A percentile compares a stretch with the other conserved stretches of the same genome.
phyloP scores from a whole-genome alignment of 1,140 invertebrate species.

The Pectinophora gossypiella region DNA sequence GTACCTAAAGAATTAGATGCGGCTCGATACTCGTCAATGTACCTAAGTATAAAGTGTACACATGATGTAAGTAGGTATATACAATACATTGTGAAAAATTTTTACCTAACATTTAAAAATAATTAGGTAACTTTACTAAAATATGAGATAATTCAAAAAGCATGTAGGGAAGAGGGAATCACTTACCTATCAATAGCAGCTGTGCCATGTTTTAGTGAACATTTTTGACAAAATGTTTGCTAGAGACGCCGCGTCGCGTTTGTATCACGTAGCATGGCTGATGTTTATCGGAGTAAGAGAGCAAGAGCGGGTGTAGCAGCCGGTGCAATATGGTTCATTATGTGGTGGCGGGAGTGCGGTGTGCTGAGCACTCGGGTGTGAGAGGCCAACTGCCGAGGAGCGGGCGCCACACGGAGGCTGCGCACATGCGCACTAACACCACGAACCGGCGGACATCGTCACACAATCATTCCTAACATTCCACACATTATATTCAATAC shows the following conservation, averaged over 20 bases:
- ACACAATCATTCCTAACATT: too few relatives aligned
- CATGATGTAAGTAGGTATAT: too few relatives aligned
- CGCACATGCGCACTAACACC: slow-evolving; percentile 35
- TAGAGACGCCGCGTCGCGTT: background rate
- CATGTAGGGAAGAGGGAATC: too few relatives aligned
- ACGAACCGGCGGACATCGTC: background rate
- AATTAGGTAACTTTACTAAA: too few relatives aligned
- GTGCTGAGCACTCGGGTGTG: background rate
- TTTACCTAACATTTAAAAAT: too few relatives aligned
- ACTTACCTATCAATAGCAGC: background rate
- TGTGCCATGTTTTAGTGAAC: background rate
- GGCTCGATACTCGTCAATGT: too few relatives aligned
- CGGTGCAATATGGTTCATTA: too few relatives aligned
- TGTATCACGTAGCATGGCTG: background rate
- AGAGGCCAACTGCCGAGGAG: background rate
- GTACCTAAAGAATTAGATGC: too few relatives aligned
- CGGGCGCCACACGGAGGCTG: slow-evolving; percentile 32
- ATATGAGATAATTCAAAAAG: too few relatives aligned
- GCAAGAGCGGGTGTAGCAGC: background rate
- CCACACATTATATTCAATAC: background rate
- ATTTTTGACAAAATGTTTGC: background rate
- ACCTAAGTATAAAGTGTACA: too few relatives aligned
- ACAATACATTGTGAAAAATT: too few relatives aligned
- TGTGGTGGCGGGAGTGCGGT: background rate
- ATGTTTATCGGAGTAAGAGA: background rate